Base-by-base conservation (phyloP, 2,888 invertebrate genomes). In the Macrostomum cliftonense region DNA sequence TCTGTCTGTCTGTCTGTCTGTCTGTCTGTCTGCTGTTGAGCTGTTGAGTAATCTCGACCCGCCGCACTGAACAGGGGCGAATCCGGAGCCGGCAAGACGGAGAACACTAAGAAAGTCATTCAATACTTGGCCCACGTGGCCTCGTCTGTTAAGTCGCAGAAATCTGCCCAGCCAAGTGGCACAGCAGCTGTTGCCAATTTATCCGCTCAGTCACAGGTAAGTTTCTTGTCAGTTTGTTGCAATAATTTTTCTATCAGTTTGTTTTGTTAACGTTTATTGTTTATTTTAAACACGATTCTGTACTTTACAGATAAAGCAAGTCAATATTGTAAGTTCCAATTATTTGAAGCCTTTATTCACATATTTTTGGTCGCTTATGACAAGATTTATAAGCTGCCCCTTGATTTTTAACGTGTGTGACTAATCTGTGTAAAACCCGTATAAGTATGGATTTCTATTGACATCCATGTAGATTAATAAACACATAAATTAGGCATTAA, bases 81-180 rank as follows among this genome's bases (percentile, higher is more conserved):
- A 74, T 97, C 95, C n/a, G 97, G 97, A 60, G 97, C 97, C 59
- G 97, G 97, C 58, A 97, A 97, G 76, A 99, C 97, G 46, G 97
- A 99, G 73, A 99, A 99, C 74, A 99, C 97, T 52, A 97, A 99
- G 76, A 97, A 97, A 77, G 97, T 99, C 49, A 99, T 99, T 68
- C 97, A 99, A 76, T 99, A 97, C 76, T 77, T 99, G 70, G 97
- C 97, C 42, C 91, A 88, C 73, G 95, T 99, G 50, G 97, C 97
- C 58, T 95, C 97, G 45, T 93, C 93, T 21, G 57, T 61, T 36
- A 59, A 63, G 39, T 56, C 59, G 14, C 43, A 44, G 17, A 51
- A 51, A 39, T 11, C 52, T 7, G 37, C n/a, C n/a, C n/a, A n/a
- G n/a, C n/a, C n/a, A n/a, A n/a, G 28, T 9, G 28, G 28, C 28